Base-by-base conservation (phyloP, 92 coral and sea anemone species). In the Porites cylindrica region DNA sequence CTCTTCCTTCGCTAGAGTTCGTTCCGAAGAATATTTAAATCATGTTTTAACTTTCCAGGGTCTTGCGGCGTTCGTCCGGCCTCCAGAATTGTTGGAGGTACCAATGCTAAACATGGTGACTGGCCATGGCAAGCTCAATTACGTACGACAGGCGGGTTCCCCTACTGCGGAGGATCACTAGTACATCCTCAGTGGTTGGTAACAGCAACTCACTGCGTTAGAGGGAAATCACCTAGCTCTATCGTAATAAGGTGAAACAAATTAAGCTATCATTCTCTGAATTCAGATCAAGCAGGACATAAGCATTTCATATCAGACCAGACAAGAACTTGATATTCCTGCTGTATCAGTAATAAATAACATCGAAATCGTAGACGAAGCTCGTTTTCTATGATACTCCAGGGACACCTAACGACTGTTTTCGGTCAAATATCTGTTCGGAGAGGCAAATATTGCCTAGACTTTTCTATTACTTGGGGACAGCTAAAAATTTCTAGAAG, bases 101-200 rank as follows among this genome's bases (percentile, higher is more conserved):
- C 80, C 1, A 60, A 32, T 26, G 88, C 92, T 1, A 80, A 68
- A n/a, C 86, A 84, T 12, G 91, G 91, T 9, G 83, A 65, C 32
- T 88, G 91, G 91, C 91, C 91, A 8, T 88, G 91, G 91, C 92
- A 89, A 60, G 89, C 79, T 16, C 68, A 52, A 80, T n/a, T 89
- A 18, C 80, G 88, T 7, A 83, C 92, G 7, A 14, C 56, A 2
- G 26, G 51, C 14, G 85, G 89, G 2, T 89, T 78, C 85, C 92
- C 88, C 0, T 89, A 84, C 85, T 89, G 92, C 17, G 92, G 92
- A 8, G 92, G 92, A 8, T 77, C 92, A 19, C 68, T 89, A 21
- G 81, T 89, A 13, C 47, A 64, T 59, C 68, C 65, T 29, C 79
- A 83, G 52, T 83, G 78, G 83, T 58, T 89, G 16, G 83, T 83